Evolutionary conservation across 2,888 invertebrate species (phyloP), one percentile per base, ranked within the genome.

Genomic region (Meliscaeva auricollis): DNA sequence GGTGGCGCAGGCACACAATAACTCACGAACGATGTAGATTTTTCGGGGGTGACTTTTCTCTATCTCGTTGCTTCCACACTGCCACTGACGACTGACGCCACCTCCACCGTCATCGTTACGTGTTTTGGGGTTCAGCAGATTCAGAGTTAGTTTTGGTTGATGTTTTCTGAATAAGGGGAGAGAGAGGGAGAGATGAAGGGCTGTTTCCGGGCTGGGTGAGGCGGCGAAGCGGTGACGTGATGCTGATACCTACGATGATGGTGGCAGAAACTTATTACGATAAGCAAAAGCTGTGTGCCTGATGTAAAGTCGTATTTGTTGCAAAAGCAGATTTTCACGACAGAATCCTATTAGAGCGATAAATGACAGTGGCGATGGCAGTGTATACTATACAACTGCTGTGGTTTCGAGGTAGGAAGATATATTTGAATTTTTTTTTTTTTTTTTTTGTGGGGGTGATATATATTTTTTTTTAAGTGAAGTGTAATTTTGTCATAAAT

Each of bases 261-360:
- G 64, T 46, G 58, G 70, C 54, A 41, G 46, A 52, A 62, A 64
- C 78, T 70, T 82, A 76, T 77, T 68, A 72, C 82, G 82, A 73
- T 82, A 82, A 77, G 77, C 72, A 82, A 68, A 52, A 32, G 20
- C 50, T 46, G 52, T 44, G 64, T 69, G 15, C 26, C 15, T 13
- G 72, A 46, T 72, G 72, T 46, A 50, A 66, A 66, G 15, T 50
- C 66, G 50, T 60, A 60, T 74, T 74, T 26, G 79, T 50, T 73
- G 41, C 73, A 79, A 22, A 60, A 74, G 77, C 76, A 72, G 77
- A 77, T 82, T 82, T 72, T 68, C 73, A 46, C 68, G 66, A 72
- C 72, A 52, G 72, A 62, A 73, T 82, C 77, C 77, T 73, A 82
- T 82, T 77, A 77, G 50, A 62, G 60, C 60, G 66, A 82, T 82